Evolutionary conservation across 2,888 invertebrate species (phyloP).

Genomic region (Plebejus argus): DNA sequence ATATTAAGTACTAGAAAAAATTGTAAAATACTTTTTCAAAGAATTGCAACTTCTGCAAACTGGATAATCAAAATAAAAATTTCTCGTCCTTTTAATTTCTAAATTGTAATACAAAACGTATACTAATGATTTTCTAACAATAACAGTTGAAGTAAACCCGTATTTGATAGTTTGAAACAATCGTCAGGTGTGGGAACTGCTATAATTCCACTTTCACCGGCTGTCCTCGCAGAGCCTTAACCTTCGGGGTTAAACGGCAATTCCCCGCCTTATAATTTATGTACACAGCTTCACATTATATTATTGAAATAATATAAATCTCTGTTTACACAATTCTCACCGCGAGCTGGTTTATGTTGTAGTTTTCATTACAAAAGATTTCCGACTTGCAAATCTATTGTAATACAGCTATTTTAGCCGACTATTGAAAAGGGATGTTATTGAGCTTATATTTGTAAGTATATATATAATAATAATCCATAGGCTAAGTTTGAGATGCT

Average conservation of each 20-base stretch:
- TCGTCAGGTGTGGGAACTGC: slow-evolving; percentile 36
- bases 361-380: neutral
- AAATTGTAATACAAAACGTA: neutral
- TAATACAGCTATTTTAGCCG: neutral
- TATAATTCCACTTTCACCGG: slow-evolving; percentile 37
- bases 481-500: no score
- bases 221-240: slow-evolving; percentile 33
- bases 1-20: no score
- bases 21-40: no score
- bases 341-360: neutral
- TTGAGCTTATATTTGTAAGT: neutral
- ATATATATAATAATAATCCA: no score
- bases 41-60: no score
- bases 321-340: slow-evolving; percentile 1
- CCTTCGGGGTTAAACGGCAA: slow-evolving; percentile 33
- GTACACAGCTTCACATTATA: slow-evolving; percentile 24
- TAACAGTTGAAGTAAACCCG: neutral
- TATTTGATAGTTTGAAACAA: neutral
- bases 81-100: neutral
- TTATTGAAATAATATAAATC: slow-evolving; percentile 25
- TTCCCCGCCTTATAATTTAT: slow-evolving; percentile 29
- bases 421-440: neutral
- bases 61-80: no score
- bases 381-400: neutral
- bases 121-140: neutral